Evolutionary conservation across 2,888 invertebrate species (phyloP).

Genomic region (Cheilosia grossa): DNA sequence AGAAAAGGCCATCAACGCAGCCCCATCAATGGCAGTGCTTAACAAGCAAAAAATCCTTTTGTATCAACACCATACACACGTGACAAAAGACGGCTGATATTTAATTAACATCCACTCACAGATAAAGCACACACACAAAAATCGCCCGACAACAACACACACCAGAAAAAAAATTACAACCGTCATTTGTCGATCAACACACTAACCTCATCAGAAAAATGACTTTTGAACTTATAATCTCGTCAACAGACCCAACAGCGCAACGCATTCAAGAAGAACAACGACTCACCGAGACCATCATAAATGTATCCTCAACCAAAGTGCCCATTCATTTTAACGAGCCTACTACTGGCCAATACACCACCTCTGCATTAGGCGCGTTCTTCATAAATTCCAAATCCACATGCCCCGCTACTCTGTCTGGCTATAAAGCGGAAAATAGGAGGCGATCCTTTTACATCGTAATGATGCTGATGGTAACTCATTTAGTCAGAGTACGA

Average conservation of each 20-base stretch:
- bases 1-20: neutral
- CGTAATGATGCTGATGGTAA: constrained; percentile 47
- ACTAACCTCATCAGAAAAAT: constrained; percentile 36
- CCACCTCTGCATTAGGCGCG: constrained; percentile 16
- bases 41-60: constrained; percentile 14
- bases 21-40: neutral
- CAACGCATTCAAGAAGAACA: constrained; percentile 13
- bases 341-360: constrained; percentile 21
- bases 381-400: constrained; percentile 51
- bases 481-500: constrained; percentile 43
- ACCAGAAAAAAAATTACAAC: constrained; percentile 12
- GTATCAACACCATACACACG: constrained; percentile 2
- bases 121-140: constrained; percentile 26
- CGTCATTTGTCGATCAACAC: constrained; percentile 24
- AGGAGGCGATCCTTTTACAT: constrained; percentile 42
- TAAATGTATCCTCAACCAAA: constrained; percentile 41
- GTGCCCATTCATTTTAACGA: constrained; percentile 70
- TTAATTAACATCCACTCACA: constrained; percentile 50
- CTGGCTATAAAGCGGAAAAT: constrained; percentile 29
- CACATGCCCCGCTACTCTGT: neutral
- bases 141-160: constrained; percentile 1
- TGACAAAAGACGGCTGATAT: constrained; percentile 25
- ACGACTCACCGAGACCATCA: constrained; percentile 53
- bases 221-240: constrained; percentile 27
- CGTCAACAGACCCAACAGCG: neutral